phyloP scores from a whole-genome alignment of 2,888 invertebrate genomes.

The Latrodectus hesperus region DNA sequence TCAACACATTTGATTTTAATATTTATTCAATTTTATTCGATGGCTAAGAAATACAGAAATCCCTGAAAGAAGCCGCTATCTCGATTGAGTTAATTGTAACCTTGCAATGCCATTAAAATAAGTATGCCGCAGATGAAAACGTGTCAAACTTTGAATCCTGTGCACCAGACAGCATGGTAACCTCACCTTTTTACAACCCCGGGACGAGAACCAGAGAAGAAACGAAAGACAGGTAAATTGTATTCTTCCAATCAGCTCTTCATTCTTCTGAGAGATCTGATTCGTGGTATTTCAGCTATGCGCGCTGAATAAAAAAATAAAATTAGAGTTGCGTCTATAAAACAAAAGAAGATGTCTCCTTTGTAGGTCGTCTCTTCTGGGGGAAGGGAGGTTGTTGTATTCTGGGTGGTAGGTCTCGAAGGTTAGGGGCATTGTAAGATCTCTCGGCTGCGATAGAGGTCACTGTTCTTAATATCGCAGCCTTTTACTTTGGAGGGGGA shows the following conservation, averaged over 20 bases:
- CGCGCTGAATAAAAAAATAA: constrained; percentile 3
- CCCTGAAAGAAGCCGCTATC: too few species aligned
- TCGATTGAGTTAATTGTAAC: too few species aligned
- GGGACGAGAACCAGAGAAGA: not conserved
- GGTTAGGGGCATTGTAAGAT: too few species aligned
- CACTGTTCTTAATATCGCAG: too few species aligned
- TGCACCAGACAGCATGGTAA: not conserved
- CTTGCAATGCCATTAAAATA: too few species aligned
- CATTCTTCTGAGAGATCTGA: constrained; percentile 13
- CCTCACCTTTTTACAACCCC: constrained; percentile 6
- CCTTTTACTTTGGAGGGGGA: too few species aligned
- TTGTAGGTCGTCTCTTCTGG: constrained; percentile 14
- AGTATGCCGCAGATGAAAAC: not conserved
- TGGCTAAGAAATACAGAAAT: too few species aligned
- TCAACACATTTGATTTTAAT: too few species aligned
- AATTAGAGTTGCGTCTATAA: constrained; percentile 1
- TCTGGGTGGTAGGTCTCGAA: constrained; percentile 34
- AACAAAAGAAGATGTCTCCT: constrained; percentile 27
- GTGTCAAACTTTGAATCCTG: not conserved
- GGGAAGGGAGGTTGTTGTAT: constrained; percentile 15
- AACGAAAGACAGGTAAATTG: constrained; percentile 1
- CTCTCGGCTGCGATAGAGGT: too few species aligned
- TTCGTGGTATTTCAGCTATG: constrained; percentile 30
- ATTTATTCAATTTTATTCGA: too few species aligned
- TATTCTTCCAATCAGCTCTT: constrained; percentile 14